Base-by-base conservation (phyloP, 30 jellyfish, hydroid and myxozoan species). In the Aurelia aurita complex sp. Pacific region DNA sequence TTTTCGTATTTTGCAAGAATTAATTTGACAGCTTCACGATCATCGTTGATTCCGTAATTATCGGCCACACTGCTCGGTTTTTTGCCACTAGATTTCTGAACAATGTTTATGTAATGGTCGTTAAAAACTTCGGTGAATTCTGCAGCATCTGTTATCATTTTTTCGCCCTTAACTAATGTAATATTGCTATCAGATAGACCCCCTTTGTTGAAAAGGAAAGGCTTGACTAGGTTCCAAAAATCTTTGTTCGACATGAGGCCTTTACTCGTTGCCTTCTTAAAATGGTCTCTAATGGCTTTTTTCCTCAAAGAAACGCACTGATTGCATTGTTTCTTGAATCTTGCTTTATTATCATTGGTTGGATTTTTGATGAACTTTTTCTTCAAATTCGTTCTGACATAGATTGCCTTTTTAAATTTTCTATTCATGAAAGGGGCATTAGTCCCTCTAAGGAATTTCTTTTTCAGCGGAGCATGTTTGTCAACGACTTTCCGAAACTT, bases 391-490 rank as follows among this genome's bases (percentile, higher is more conserved):
- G 29, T 23, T 23, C 29, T 23, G 29, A 23, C 29, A 23, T 23
- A 23, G 29, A 23, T 23, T 23, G 29, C 29, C 29, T 23, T 23
- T 23, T 23, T 23, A 23, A 23, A 23, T 23, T 23, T 23, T 23
- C 29, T 23, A 23, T 23, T 23, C 29, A 23, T 23, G 50, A 77
- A 77, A 19, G 87, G 87, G 81, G 87, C 82, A 23, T 60, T 51
- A 29, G 57, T 77, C 4, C 87, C 87, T 35, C 87, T 23, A 43
- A 16, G 35, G 16, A 77, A 29, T 40, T 60, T 77, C 55, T 19
- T 77, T 77, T 77, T 77, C 55, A 34, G 69, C 32, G 87, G 16
- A 5, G 87, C 87, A 77, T 77, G 87, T 18, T 77, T 77, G 59
- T 77, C 87, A 52, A 77, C 69, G 0, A 77, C 19, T n/a, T 51